A percentile compares a stretch with the other conserved stretches of the same genome.
Conservation (phyloP, 2,797 vertebrate species). For the Alcedo atthis region DNA sequence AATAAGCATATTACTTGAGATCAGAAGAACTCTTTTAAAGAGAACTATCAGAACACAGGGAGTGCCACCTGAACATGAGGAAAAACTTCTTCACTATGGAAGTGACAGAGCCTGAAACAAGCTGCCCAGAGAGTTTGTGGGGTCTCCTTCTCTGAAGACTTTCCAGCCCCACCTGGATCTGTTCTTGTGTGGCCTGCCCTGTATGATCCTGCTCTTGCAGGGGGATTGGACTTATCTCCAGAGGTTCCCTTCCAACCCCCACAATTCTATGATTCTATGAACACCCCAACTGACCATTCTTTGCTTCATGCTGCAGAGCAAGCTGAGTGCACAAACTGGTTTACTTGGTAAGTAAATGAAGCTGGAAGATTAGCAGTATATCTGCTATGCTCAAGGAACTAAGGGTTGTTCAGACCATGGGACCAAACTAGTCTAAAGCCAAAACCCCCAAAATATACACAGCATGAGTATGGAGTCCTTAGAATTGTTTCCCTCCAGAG, state of each 20-base stretch:
- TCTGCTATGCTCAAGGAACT: neutral
- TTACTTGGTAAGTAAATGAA: neutral
- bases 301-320: neutral
- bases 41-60: neutral
- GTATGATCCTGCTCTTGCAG: too few species aligned
- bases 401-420: neutral
- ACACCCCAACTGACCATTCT: neutral
- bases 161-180: too few species aligned
- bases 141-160: too few species aligned
- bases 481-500: neutral
- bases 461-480: neutral
- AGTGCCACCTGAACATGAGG: too few species aligned
- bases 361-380: neutral
- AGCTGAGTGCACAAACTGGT: neutral
- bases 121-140: too few species aligned
- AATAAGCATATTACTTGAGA: neutral
- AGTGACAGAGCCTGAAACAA: too few species aligned
- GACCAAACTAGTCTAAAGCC: neutral
- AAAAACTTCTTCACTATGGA: too few species aligned
- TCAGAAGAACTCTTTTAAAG: neutral
- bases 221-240: too few species aligned
- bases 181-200: too few species aligned
- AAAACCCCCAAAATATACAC: neutral
- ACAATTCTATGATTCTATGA: too few species aligned
- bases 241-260: too few species aligned